Evolutionary conservation across 1,140 invertebrate species (phyloP).

Genomic region (Drosophila athabasca): DNA sequence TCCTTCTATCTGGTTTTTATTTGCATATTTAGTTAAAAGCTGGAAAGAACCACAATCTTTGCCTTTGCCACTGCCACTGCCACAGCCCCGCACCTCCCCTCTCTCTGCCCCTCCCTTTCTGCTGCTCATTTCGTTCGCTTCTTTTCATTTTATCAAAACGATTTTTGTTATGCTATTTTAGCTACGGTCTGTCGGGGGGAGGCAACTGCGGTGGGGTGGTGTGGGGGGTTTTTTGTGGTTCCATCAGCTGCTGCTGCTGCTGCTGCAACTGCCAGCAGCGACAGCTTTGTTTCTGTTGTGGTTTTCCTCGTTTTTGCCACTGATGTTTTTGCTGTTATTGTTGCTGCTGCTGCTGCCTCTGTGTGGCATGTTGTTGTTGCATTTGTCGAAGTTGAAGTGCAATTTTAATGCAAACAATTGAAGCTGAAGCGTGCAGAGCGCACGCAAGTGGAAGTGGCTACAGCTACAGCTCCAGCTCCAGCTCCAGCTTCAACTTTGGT

Average conservation of each 20-base stretch:
- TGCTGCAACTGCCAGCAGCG: slow-evolving; percentile 40
- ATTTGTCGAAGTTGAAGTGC: slow-evolving; percentile 78
- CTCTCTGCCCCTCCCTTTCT: background rate
- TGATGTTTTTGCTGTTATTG: slow-evolving; percentile 22
- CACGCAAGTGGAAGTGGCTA: slow-evolving; percentile 60
- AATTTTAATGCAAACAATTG: slow-evolving; percentile 81
- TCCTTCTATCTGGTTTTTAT: slow-evolving; percentile 53
- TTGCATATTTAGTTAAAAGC: slow-evolving; percentile 78
- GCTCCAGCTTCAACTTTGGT: slow-evolving; percentile 31
- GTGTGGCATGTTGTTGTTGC: slow-evolving; percentile 56
- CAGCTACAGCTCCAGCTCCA: slow-evolving; percentile 30
- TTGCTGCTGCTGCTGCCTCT: slow-evolving; percentile 41
- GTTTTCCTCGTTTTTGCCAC: slow-evolving; percentile 29
- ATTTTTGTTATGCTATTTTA: slow-evolving; percentile 74
- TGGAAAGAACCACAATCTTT: slow-evolving; percentile 50
- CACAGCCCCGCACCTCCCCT: no score
- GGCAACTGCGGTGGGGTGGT: no score
- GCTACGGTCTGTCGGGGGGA: slow-evolving; percentile 38
- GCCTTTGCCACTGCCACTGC: background rate
- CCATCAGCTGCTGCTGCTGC: slow-evolving; percentile 30
- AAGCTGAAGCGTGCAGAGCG: slow-evolving; percentile 77
- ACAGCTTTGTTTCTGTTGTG: slow-evolving; percentile 54
- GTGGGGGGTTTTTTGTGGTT: slow-evolving; percentile 35
- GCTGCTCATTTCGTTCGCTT: slow-evolving; percentile 55
- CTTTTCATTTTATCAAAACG: slow-evolving; percentile 73